Percentiles rank a stretch among this genome's conserved stretches.
Evolutionary conservation across 2,113 vertebrate genomes (phyloP).

Genomic region (Gobiocypris rarus): DNA sequence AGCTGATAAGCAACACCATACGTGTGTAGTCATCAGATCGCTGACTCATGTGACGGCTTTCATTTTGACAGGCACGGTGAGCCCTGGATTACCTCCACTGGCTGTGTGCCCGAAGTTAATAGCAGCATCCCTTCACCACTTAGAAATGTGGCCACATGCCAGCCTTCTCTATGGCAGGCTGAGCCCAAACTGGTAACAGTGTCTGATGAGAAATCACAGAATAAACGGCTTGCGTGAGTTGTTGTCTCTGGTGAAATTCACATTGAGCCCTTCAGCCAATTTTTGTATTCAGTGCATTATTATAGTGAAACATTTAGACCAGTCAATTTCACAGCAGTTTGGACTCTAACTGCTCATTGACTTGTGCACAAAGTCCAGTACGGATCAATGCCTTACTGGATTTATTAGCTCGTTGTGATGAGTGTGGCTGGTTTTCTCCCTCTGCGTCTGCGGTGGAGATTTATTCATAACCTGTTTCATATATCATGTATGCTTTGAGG

Average conservation of each 20-base stretch:
- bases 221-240: neutral
- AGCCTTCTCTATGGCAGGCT: neutral
- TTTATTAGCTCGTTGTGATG: neutral
- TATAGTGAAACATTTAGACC: constrained; percentile 7
- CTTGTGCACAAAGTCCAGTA: neutral
- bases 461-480: neutral
- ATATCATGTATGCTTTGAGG: neutral
- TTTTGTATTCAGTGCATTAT: neutral
- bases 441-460: neutral
- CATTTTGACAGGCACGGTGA: constrained; percentile 6
- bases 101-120: neutral
- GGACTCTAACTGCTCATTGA: neutral
- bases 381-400: constrained; percentile 14
- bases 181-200: neutral
- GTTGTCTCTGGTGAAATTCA: neutral
- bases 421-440: neutral
- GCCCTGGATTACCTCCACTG: constrained; percentile 34
- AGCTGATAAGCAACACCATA: neutral
- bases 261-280: neutral
- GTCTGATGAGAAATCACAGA: neutral
- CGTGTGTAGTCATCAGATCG: neutral
- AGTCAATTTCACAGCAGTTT: constrained; percentile 26
- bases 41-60: constrained; percentile 4
- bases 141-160: neutral
- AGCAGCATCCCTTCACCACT: constrained; percentile 7